Percentiles rank a stretch among this genome's conserved stretches.
Evolutionary conservation across 1,140 invertebrate genomes (phyloP).

Genomic region (Caerostris darwini): DNA sequence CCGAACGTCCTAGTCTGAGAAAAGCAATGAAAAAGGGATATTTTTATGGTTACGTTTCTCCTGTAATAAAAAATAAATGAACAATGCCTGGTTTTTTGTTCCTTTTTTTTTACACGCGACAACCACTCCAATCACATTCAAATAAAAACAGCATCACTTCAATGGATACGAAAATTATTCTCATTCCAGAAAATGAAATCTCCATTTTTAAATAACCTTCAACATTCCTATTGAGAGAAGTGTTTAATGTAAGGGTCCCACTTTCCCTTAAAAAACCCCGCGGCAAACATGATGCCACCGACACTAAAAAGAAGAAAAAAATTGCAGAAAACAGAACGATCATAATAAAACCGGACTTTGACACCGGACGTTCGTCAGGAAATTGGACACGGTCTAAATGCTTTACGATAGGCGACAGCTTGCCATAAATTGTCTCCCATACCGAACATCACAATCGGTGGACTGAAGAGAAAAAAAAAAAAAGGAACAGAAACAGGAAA

Average conservation of each 20-base stretch:
- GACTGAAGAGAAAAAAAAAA: neutral
- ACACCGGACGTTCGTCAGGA: slow-evolving; percentile 67
- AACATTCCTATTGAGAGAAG: neutral
- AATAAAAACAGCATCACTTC: slow-evolving; percentile 2
- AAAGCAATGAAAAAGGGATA: too few species aligned
- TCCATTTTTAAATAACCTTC: neutral
- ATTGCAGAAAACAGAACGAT: neutral
- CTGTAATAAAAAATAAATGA: too few species aligned
- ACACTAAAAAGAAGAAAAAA: neutral
- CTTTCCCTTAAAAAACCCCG: neutral
- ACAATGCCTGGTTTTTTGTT: too few species aligned
- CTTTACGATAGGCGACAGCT: slow-evolving; percentile 75
- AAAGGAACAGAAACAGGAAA: neutral
- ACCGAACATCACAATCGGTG: slow-evolving; percentile 46
- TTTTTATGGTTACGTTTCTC: too few species aligned
- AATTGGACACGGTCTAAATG: slow-evolving; percentile 73
- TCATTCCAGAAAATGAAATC: neutral
- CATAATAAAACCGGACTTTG: slow-evolving; percentile 70
- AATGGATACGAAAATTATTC: neutral
- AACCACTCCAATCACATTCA: neutral
- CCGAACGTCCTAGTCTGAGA: too few species aligned
- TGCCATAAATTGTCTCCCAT: slow-evolving; percentile 75
- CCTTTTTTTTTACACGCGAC: too few species aligned
- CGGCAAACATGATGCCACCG: neutral
- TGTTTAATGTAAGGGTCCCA: slow-evolving; percentile 20